Percentiles rank a stretch among this genome's conserved stretches.
These are phyloP conservation scores for Antheraea assamensis DNA, from an alignment of 2,888 invertebrate genomes.

Conservation along the genomic window DNA sequence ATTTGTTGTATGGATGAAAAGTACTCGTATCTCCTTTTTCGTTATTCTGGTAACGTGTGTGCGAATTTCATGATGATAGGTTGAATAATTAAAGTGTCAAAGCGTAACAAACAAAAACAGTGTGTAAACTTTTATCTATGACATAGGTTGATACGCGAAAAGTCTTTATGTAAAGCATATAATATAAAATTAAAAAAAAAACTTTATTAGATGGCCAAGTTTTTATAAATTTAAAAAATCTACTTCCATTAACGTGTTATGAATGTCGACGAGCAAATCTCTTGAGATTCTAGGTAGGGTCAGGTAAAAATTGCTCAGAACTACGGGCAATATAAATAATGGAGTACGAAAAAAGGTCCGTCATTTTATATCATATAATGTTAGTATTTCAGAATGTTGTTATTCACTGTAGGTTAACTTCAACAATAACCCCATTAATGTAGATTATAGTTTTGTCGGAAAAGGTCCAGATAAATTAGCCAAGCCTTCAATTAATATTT, in stretches of 20 bases:
- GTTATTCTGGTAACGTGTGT: too few relatives aligned
- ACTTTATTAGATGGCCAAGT: slow-evolving; percentile 12
- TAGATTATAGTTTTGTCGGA: too few relatives aligned
- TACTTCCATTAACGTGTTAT: slow-evolving; percentile 1
- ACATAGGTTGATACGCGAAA: neutral
- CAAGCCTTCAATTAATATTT: too few relatives aligned
- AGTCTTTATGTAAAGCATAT: neutral
- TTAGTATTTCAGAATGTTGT: neutral
- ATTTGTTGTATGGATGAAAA: too few relatives aligned
- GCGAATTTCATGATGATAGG: too few relatives aligned
- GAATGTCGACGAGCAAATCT: slow-evolving; percentile 3
- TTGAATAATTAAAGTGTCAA: too few relatives aligned
- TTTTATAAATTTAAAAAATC: neutral
- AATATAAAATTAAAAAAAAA: neutral
- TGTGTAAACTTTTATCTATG: neutral
- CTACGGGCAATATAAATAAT: slow-evolving; percentile 10
- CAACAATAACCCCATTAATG: too few relatives aligned
- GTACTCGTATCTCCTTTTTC: too few relatives aligned
- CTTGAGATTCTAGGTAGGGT: slow-evolving; percentile 8
- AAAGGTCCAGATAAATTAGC: too few relatives aligned
- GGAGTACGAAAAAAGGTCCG: neutral
- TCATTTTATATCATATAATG: neutral
- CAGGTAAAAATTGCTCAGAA: neutral
- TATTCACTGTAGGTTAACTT: too few relatives aligned
- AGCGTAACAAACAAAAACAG: too few relatives aligned